phyloP scores from a whole-genome alignment of 2,113 vertebrate species.

The Protobothrops mucrosquamatus region DNA sequence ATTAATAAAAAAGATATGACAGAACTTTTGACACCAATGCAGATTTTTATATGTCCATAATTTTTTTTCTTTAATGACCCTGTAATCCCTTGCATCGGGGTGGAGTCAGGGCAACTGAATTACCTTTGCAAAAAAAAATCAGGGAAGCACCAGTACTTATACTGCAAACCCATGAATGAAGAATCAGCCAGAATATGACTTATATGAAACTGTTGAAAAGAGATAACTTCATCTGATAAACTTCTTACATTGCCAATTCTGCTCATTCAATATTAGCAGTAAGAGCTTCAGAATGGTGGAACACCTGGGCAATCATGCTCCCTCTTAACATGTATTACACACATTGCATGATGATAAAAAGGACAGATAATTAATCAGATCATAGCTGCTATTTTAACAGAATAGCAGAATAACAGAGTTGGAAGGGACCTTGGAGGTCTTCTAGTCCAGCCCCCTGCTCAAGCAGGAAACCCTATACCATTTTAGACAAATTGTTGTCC shows the following conservation, averaged over 20 bases:
- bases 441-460: too few species aligned
- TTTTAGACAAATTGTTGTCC: too few species aligned
- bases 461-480: too few species aligned
- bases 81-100: too few species aligned
- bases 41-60: constrained; percentile 50
- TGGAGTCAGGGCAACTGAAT: constrained; percentile 18
- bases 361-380: neutral
- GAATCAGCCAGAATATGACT: constrained; percentile 57
- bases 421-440: too few species aligned
- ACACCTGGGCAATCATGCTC: neutral
- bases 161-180: constrained; percentile 53
- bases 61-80: too few species aligned
- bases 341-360: neutral
- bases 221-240: constrained; percentile 55
- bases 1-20: constrained; percentile 39
- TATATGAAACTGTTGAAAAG: constrained; percentile 47
- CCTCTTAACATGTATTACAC: neutral
- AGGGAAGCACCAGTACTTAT: constrained; percentile 46
- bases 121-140: constrained; percentile 58
- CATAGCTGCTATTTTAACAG: neutral
- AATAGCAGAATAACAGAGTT: too few species aligned
- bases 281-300: neutral
- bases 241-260: constrained; percentile 58
- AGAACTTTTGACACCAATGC: constrained; percentile 55
- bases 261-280: neutral